Percentiles rank a stretch among this genome's conserved stretches.
These are phyloP conservation scores for Ichneumon xanthorius DNA, from an alignment of 2,888 invertebrate species.

Conservation along the genomic window DNA sequence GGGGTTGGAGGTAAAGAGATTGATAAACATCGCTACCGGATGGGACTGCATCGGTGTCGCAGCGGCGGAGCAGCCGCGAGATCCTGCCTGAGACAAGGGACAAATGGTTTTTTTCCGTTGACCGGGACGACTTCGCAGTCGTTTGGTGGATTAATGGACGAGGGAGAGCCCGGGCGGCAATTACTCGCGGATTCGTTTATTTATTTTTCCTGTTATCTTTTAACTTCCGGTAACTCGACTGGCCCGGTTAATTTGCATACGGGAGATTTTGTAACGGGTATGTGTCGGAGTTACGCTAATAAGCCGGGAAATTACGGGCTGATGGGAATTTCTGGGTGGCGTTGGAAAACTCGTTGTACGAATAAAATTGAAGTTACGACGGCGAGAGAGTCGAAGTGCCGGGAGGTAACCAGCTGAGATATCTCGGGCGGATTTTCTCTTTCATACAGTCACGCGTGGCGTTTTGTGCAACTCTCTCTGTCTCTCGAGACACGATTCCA, in stretches of 20 bases:
- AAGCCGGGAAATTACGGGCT: neutral
- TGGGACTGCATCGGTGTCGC: neutral
- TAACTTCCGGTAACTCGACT: neutral
- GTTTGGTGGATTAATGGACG: neutral
- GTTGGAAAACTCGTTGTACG: conserved; percentile 14
- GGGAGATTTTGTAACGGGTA: neutral
- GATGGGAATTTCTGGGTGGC: neutral
- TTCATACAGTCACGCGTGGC: conserved; percentile 9
- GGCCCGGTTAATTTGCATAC: neutral
- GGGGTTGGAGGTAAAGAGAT: neutral
- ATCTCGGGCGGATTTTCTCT: conserved; percentile 29
- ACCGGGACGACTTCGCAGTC: neutral
- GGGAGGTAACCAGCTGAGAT: conserved; percentile 8
- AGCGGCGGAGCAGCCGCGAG: conserved; percentile 13
- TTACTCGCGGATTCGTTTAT: conserved; percentile 20
- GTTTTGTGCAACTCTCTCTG: conserved; percentile 39
- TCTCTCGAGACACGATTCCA: conserved; percentile 41
- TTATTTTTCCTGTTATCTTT: neutral
- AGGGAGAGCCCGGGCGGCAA: neutral
- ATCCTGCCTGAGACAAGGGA: conserved; percentile 36
- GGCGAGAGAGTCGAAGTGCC: conserved; percentile 1
- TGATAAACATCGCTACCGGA: conserved; percentile 48
- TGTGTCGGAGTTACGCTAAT: conserved; percentile 12
- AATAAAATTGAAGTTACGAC: conserved; percentile 16
- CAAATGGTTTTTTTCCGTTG: conserved; percentile 40